phyloP scores from a whole-genome alignment of 2,888 invertebrate species.

The Oscheius sp. region DNA sequence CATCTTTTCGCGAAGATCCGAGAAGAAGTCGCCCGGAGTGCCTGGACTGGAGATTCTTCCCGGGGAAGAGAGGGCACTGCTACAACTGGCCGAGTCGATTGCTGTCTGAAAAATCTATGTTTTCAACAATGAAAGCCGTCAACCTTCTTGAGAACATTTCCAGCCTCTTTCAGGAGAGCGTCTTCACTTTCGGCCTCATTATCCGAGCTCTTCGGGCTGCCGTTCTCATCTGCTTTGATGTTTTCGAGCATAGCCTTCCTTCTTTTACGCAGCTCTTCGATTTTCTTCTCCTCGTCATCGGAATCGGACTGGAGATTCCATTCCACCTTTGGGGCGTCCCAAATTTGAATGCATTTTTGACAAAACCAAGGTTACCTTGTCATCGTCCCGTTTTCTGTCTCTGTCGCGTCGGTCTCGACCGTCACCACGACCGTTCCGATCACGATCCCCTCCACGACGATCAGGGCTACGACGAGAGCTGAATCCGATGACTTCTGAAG shows the following conservation, averaged over 20 bases:
- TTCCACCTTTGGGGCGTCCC: conserved; percentile 43
- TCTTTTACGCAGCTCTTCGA: conserved; percentile 59
- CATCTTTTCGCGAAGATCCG: conserved; percentile 66
- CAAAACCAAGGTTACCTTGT: conserved; percentile 9
- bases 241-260: conserved; percentile 50
- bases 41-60: conserved; percentile 39
- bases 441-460: conserved; percentile 35
- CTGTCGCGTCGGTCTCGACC: conserved; percentile 36
- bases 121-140: not conserved
- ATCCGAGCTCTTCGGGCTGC: not conserved
- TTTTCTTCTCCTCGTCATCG: conserved; percentile 62
- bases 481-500: not conserved
- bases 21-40: conserved; percentile 64
- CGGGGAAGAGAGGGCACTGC: conserved; percentile 49
- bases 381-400: conserved; percentile 33
- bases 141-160: conserved; percentile 30
- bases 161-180: conserved; percentile 31
- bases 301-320: conserved; percentile 59
- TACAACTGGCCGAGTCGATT: conserved; percentile 41
- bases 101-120: not conserved
- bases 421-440: conserved; percentile 29
- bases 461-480: conserved; percentile 26
- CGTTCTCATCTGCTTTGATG: conserved; percentile 32
- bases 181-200: conserved; percentile 23
- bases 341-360: not conserved